These are phyloP conservation scores for Rhynchomys soricoides DNA, from an alignment of 2,113 vertebrate species.

Conservation along the genomic window DNA sequence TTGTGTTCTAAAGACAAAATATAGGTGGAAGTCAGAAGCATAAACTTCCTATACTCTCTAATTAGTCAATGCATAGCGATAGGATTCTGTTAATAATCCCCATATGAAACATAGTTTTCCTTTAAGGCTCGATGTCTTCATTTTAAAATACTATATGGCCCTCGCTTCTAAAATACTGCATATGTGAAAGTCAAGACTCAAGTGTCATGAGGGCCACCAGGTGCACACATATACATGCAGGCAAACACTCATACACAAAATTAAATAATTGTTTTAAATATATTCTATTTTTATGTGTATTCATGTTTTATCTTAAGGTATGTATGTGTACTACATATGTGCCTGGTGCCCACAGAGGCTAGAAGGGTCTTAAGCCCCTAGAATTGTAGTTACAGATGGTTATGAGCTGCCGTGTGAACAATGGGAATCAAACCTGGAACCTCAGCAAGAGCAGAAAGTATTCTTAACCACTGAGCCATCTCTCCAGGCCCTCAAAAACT, in stretches of 20 bases:
- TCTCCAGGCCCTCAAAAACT: too few relatives aligned
- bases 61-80: constrained; percentile 16
- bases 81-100: constrained; percentile 50
- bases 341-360: neutral
- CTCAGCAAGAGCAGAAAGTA: too few relatives aligned
- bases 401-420: too few relatives aligned
- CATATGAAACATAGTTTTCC: constrained; percentile 34
- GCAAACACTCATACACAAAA: neutral
- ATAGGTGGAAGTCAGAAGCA: constrained; percentile 15
- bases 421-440: too few relatives aligned
- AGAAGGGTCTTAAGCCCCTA: neutral
- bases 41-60: neutral
- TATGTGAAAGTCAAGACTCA: constrained; percentile 30
- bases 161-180: constrained; percentile 24
- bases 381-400: too few relatives aligned
- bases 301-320: neutral
- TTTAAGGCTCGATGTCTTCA: constrained; percentile 9
- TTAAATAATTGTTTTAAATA: too few relatives aligned
- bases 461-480: too few relatives aligned
- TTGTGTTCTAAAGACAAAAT: constrained; percentile 30
- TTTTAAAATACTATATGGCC: constrained; percentile 37
- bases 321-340: neutral
- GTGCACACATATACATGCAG: neutral
- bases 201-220: neutral
- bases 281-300: neutral